Conservation (phyloP, 2,888 invertebrate species). For the Loripinus fragilis region DNA sequence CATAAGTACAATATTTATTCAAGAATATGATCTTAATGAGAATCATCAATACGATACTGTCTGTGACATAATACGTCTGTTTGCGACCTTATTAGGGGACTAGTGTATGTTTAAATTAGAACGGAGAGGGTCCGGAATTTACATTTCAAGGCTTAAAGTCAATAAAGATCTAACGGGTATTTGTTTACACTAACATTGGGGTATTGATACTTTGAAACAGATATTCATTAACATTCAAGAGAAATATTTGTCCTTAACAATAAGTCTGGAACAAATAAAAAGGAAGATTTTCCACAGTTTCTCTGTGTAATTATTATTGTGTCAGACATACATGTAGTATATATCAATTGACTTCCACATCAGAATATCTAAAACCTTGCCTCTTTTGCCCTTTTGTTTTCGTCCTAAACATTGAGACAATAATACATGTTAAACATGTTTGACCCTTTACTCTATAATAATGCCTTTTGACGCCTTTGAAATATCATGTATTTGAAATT, state of each 20-base stretch:
- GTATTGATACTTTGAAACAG: conserved; percentile 5
- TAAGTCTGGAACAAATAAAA: neutral
- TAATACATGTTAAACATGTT: no score
- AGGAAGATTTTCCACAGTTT: neutral
- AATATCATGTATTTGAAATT: no score
- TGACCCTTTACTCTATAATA: no score
- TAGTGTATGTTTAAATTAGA: conserved; percentile 10
- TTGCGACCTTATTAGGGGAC: conserved; percentile 5
- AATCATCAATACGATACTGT: neutral
- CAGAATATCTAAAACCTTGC: no score
- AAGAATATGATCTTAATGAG: neutral
- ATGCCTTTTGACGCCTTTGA: no score
- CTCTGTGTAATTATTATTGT: no score
- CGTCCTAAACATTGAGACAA: no score
- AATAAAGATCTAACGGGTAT: neutral
- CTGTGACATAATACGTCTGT: neutral
- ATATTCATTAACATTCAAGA: neutral
- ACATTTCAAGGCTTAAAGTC: neutral
- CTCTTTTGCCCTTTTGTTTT: no score
- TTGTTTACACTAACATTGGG: neutral
- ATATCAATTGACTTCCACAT: no score
- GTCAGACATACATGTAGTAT: no score
- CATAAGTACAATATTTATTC: conserved; percentile 4
- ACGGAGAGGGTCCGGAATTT: neutral
- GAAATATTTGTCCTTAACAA: neutral